Conservation (phyloP, 2,113 vertebrate species). For the Carassius auratus region DNA sequence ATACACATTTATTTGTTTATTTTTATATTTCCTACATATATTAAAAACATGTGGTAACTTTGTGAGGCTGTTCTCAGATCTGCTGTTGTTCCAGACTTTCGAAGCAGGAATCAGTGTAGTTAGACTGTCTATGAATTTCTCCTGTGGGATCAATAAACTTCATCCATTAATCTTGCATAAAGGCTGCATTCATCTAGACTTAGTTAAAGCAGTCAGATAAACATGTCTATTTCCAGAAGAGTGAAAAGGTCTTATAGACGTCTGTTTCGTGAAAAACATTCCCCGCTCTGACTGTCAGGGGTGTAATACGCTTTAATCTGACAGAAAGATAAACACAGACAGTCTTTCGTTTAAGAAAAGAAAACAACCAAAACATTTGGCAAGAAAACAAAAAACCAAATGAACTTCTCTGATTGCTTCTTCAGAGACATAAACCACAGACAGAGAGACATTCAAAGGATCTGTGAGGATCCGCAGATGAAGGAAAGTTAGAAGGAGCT, state of each 20-base stretch:
- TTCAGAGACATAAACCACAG: constrained; percentile 14
- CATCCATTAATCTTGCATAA: constrained; percentile 36
- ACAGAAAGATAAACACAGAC: constrained; percentile 13
- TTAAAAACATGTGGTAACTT: no score
- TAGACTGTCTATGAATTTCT: neutral
- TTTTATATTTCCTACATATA: no score
- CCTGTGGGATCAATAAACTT: constrained; percentile 31
- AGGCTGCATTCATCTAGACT: constrained; percentile 29
- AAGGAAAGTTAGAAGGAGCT: constrained; percentile 21
- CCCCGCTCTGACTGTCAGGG: neutral
- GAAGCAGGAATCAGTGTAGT: neutral
- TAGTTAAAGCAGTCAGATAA: constrained; percentile 24
- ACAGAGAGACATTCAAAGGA: constrained; percentile 15
- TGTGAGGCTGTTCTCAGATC: neutral
- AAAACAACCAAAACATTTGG: constrained; percentile 12
- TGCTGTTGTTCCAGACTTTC: neutral
- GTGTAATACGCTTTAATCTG: constrained; percentile 26
- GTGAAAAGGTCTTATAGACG: constrained; percentile 22
- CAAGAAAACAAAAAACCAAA: neutral
- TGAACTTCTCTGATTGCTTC: constrained; percentile 18
- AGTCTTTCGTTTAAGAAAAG: neutral
- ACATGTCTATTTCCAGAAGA: constrained; percentile 33
- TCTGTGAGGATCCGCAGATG: neutral
- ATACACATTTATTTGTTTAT: no score
- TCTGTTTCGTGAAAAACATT: constrained; percentile 22